A percentile compares a stretch with the other conserved stretches of the same genome.
phyloP scores from a whole-genome alignment of 2,113 vertebrate species.

The Electrona antarctica region DNA sequence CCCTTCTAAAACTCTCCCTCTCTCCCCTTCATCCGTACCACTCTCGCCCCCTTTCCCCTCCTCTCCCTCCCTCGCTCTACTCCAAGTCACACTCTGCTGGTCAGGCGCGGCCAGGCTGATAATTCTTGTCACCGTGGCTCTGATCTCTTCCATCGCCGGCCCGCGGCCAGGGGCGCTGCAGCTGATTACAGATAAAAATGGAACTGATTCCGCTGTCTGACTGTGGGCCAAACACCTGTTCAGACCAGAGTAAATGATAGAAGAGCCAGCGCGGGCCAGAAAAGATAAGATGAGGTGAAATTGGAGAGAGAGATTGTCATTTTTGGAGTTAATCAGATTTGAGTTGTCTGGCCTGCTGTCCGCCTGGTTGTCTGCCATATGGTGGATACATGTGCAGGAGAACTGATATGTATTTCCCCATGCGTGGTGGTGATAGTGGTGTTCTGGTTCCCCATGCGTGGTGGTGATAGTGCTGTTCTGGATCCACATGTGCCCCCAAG shows the following conservation, averaged over 20 bases:
- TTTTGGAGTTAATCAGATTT: conserved; percentile 26
- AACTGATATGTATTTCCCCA: too few species aligned
- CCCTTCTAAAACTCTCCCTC: conserved; percentile 36
- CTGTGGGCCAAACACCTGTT: conserved; percentile 74
- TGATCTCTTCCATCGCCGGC: conserved; percentile 68
- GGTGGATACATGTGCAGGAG: too few species aligned
- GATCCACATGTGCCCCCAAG: too few species aligned
- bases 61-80: conserved; percentile 23
- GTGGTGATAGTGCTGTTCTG: too few species aligned
- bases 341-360: conserved; percentile 44
- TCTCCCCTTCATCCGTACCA: background rate
- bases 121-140: conserved; percentile 67
- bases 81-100: conserved; percentile 57
- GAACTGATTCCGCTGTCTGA: conserved; percentile 68
- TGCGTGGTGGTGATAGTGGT: too few species aligned
- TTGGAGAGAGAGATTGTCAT: conserved; percentile 24
- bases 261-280: conserved; percentile 39
- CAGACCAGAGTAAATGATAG: conserved; percentile 41
- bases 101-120: conserved; percentile 63
- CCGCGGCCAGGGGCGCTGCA: conserved; percentile 58
- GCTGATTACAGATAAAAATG: conserved; percentile 76
- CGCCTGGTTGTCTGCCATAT: background rate
- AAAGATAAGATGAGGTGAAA: conserved; percentile 24
- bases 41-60: background rate
- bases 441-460: too few species aligned